Conservation (phyloP, 2,113 vertebrate species). For the Uria aalge region DNA sequence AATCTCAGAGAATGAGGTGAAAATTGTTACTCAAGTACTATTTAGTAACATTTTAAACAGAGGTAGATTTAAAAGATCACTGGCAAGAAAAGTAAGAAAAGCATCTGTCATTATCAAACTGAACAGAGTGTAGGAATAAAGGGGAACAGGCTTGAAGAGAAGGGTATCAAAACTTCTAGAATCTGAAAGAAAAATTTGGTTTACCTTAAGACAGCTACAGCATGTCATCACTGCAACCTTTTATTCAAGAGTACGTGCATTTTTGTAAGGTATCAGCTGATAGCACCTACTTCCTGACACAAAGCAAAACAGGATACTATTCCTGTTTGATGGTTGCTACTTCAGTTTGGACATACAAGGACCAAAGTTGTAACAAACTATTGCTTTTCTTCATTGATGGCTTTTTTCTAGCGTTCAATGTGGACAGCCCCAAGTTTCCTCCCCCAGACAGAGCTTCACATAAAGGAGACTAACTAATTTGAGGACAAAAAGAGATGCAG, state of each 20-base stretch:
- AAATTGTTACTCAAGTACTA: neutral
- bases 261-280: neutral
- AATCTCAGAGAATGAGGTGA: neutral
- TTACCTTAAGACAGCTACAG: neutral
- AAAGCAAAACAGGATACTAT: neutral
- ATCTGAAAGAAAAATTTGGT: neutral
- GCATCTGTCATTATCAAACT: neutral
- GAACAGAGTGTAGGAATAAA: neutral
- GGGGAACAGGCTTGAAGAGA: neutral
- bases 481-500: neutral
- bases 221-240: neutral
- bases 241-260: neutral
- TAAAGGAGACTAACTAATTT: neutral
- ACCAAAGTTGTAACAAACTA: neutral
- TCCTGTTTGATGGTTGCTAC: accelerated
- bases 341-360: neutral
- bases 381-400: conserved; percentile 1
- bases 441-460: neutral
- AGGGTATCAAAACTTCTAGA: neutral
- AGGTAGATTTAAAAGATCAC: neutral
- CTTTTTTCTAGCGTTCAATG: conserved; percentile 5
- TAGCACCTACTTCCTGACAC: neutral
- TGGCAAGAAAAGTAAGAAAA: neutral
- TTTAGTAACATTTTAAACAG: neutral
- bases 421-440: conserved; percentile 22